These are phyloP conservation scores for Saturnia japonica DNA, from an alignment of 2,888 invertebrate species.

Conservation along the genomic window DNA sequence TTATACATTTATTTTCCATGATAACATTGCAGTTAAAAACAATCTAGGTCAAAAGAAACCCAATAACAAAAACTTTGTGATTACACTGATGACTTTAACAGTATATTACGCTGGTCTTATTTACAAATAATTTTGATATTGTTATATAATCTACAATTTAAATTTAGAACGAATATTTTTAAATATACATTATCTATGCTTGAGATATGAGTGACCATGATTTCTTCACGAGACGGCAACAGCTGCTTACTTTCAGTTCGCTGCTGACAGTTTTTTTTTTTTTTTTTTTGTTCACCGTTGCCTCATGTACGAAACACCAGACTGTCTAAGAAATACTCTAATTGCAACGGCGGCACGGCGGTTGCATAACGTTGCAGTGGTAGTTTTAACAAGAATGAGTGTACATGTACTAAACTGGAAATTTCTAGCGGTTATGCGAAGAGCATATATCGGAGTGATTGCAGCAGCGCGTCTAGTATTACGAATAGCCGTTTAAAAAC, in stretches of 20 bases:
- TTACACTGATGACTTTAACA: neutral
- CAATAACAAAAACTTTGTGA: neutral
- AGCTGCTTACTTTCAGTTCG: constrained; percentile 1
- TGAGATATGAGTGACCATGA: constrained; percentile 11
- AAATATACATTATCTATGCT: neutral
- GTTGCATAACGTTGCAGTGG: neutral
- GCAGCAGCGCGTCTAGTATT: neutral
- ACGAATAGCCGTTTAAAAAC: neutral
- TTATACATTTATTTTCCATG: neutral
- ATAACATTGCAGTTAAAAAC: neutral
- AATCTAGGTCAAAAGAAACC: too few relatives aligned
- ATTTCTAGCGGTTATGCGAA: neutral
- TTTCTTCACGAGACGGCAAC: constrained; percentile 27
- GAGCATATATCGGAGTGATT: neutral
- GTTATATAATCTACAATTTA: neutral
- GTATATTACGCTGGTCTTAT: neutral
- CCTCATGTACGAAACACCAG: neutral
- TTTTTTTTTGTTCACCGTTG: neutral
- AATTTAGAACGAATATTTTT: neutral
- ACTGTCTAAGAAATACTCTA: neutral
- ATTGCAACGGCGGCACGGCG: neutral
- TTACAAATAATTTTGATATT: neutral
- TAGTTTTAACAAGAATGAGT: neutral
- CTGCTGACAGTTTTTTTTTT: neutral
- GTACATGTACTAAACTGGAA: neutral